Evolutionary conservation across 2,888 invertebrate species (phyloP).

Genomic region (Leuctra nigra): DNA sequence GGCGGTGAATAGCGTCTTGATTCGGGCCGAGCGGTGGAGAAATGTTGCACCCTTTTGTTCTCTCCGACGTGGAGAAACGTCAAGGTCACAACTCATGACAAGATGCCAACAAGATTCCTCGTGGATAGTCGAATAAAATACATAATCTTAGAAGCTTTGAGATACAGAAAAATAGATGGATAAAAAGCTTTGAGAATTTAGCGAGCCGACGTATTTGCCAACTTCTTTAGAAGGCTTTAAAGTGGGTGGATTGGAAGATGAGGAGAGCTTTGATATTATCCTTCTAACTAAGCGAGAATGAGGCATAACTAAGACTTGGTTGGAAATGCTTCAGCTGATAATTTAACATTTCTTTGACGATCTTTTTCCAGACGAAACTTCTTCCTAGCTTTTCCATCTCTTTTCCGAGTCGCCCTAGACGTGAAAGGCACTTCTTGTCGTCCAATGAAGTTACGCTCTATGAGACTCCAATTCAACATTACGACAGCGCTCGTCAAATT

Average conservation of each 20-base stretch:
- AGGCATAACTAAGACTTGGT: neutral
- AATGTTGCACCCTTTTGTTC: constrained; percentile 9
- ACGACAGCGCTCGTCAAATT: neutral
- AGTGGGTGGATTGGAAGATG: neutral
- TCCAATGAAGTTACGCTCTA: neutral
- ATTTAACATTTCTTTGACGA: constrained; percentile 2
- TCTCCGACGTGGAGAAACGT: neutral
- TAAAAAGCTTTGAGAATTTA: neutral
- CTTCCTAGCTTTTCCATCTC: neutral
- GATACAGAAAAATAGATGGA: neutral
- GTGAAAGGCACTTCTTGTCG: neutral
- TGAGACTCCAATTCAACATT: neutral
- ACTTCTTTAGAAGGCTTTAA: neutral
- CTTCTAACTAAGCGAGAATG: neutral
- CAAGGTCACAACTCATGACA: neutral
- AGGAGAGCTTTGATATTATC: neutral
- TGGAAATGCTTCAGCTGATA: neutral
- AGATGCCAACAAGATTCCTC: neutral
- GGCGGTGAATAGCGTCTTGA: constrained; percentile 7
- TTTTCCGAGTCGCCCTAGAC: too few species aligned
- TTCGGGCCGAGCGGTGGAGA: neutral
- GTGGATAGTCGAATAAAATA: neutral
- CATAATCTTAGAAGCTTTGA: constrained; percentile 1
- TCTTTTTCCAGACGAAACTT: neutral
- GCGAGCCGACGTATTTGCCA: neutral